phyloP scores from a whole-genome alignment of 2,888 invertebrate species.

The Amiota mariae region DNA sequence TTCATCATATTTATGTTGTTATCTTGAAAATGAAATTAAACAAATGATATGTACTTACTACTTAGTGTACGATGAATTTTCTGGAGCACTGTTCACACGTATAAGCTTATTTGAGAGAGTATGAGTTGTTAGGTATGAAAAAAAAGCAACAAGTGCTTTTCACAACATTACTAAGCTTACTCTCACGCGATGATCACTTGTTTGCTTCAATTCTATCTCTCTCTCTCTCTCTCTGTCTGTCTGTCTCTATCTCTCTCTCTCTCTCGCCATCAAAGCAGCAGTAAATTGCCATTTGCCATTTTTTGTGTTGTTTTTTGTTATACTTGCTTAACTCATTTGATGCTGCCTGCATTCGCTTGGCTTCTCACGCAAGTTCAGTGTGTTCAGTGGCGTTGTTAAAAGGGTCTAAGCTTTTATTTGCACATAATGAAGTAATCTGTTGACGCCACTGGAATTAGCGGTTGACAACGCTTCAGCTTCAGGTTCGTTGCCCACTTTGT shows the following conservation, averaged over 20 bases:
- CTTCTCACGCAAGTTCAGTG: not conserved
- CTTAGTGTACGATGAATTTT: too few species aligned
- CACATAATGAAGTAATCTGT: not conserved
- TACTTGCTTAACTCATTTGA: not conserved
- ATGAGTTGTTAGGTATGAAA: too few species aligned
- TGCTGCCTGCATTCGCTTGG: too few species aligned
- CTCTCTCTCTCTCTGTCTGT: not conserved
- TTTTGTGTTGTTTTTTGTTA: not conserved
- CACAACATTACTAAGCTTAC: too few species aligned
- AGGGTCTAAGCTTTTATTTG: not conserved
- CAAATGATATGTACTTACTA: too few species aligned
- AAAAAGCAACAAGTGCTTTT: too few species aligned
- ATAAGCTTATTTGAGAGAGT: too few species aligned
- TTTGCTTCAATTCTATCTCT: not conserved
- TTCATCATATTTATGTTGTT: too few species aligned
- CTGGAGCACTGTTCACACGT: too few species aligned
- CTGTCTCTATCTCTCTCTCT: not conserved
- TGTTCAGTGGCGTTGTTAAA: slow-evolving; percentile 44
- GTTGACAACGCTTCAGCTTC: not conserved
- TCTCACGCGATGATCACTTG: not conserved
- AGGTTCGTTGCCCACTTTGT: slow-evolving; percentile 52
- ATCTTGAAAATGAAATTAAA: too few species aligned
- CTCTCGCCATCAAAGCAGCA: not conserved
- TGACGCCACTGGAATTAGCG: slow-evolving; percentile 40
- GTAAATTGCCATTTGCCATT: not conserved